phyloP scores from a whole-genome alignment of 2,888 invertebrate species.

The Mycogona germanica region DNA sequence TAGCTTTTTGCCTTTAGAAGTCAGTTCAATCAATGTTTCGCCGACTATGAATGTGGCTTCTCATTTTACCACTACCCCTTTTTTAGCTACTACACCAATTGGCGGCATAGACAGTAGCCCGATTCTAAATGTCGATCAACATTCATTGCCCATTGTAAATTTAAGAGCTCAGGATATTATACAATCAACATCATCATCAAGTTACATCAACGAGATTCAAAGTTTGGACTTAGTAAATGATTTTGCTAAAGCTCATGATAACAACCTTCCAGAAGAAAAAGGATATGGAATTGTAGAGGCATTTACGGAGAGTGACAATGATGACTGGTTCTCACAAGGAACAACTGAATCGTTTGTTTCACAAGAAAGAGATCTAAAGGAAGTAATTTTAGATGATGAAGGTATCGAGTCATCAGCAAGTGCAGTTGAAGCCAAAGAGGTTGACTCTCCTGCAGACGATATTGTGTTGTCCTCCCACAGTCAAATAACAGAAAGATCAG shows the following conservation, averaged over 20 bases:
- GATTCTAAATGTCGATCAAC: too few species aligned
- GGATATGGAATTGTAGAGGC: conserved; percentile 14
- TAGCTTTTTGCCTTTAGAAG: conserved; percentile 1
- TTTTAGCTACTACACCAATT: too few species aligned
- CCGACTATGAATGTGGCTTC: conserved; percentile 2
- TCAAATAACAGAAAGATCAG: conserved; percentile 5
- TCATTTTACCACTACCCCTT: too few species aligned
- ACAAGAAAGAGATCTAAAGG: neutral
- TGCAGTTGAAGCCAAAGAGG: conserved; percentile 10
- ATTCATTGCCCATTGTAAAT: too few species aligned
- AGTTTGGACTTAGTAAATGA: conserved; percentile 4
- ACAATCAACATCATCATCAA: too few species aligned
- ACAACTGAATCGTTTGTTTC: neutral
- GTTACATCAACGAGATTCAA: too few species aligned
- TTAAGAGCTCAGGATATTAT: neutral
- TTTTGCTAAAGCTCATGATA: conserved; percentile 5
- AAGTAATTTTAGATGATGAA: neutral
- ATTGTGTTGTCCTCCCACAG: neutral
- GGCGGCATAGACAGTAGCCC: too few species aligned
- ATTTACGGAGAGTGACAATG: neutral
- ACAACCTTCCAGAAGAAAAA: conserved; percentile 12
- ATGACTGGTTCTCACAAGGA: neutral
- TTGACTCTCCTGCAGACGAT: conserved; percentile 2
- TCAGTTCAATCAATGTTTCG: neutral
- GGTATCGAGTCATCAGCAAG: conserved; percentile 9